A percentile compares a stretch with the other conserved stretches of the same genome.
These are phyloP conservation scores for Dysidea cf. avara DNA, from an alignment of 37 sponge, comb jelly and placozoan genomes.

Conservation along the genomic window DNA sequence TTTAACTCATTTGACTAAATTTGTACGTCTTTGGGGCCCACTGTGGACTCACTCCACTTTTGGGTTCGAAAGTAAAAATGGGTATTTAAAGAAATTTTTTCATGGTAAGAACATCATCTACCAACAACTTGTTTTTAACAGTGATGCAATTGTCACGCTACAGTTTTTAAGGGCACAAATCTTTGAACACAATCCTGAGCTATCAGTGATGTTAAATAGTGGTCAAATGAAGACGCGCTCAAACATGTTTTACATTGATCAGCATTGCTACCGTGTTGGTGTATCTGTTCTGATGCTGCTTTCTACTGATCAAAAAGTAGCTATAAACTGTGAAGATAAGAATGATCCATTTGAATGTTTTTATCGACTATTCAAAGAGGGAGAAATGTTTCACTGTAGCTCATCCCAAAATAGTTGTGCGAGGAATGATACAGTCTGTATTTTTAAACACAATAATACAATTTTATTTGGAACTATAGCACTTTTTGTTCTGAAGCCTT, in stretches of 20 bases:
- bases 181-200: constrained; percentile 2
- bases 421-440: neutral
- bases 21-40: constrained; percentile 29
- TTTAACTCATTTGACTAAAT: constrained; percentile 2
- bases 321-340: neutral
- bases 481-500: neutral
- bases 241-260: neutral
- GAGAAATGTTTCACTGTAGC: neutral
- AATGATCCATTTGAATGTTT: neutral
- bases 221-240: neutral
- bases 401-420: neutral
- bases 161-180: constrained; percentile 4
- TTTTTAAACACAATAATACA: neutral
- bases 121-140: constrained; percentile 15
- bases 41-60: constrained; percentile 31
- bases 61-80: constrained; percentile 31
- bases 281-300: neutral
- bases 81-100: constrained; percentile 26
- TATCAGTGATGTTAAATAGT: neutral
- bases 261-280: constrained; percentile 3
- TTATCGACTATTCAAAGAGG: constrained; percentile 9
- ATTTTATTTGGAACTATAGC: neutral
- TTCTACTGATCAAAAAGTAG: neutral
- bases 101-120: constrained; percentile 23
- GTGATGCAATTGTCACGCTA: constrained; percentile 16